Evolutionary conservation across 2,888 invertebrate species (phyloP).

Genomic region (Tortrix viridana): DNA sequence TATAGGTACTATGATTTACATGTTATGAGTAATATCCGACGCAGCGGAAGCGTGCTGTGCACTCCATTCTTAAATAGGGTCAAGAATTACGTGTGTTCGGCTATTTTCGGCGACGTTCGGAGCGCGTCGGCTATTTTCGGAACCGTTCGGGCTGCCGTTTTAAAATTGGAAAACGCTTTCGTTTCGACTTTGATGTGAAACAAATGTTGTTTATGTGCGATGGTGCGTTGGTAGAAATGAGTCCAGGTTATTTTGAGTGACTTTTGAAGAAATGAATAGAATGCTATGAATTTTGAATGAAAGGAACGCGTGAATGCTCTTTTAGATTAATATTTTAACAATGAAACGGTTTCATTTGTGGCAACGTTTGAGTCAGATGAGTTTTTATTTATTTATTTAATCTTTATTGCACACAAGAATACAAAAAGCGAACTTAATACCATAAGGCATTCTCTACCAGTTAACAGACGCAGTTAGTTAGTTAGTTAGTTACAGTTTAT

Average conservation of each 20-base stretch:
- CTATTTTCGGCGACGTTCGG: slow-evolving; percentile 53
- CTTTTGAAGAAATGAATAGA: slow-evolving; percentile 20
- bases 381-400: no score
- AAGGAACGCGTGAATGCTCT: background rate
- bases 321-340: slow-evolving; percentile 8
- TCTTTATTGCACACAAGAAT: no score
- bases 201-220: slow-evolving; percentile 63
- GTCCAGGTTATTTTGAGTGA: slow-evolving; percentile 28
- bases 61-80: slow-evolving; percentile 79
- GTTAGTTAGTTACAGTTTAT: no score
- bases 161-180: slow-evolving; percentile 70
- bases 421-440: no score
- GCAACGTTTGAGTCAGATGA: background rate
- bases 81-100: slow-evolving; percentile 75
- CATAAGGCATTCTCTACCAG: no score
- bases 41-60: slow-evolving; percentile 30
- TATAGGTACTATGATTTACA: background rate
- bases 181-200: slow-evolving; percentile 69
- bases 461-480: no score
- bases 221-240: slow-evolving; percentile 42
- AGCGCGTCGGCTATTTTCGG: slow-evolving; percentile 53
- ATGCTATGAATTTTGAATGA: slow-evolving; percentile 24
- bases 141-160: slow-evolving; percentile 57
- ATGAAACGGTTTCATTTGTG: slow-evolving; percentile 15
- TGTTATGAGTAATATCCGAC: slow-evolving; percentile 3